Evolutionary conservation across 1,140 invertebrate genomes (phyloP).

Genomic region (Drosophila subpulchrella): DNA sequence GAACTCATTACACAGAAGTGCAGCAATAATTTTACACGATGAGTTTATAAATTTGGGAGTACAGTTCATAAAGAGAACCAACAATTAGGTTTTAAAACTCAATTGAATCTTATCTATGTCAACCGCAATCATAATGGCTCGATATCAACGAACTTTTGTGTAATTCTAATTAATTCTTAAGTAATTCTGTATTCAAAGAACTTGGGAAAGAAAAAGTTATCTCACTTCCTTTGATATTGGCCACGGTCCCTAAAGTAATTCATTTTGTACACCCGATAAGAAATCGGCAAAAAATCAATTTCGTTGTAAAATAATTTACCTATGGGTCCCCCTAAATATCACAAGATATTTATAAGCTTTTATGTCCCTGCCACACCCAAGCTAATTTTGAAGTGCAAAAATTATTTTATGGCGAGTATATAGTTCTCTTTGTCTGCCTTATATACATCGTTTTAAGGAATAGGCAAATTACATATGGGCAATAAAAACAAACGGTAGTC

Average conservation of each 20-base stretch:
- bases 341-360: conserved; percentile 7
- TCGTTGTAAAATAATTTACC: conserved; percentile 30
- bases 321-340: conserved; percentile 7
- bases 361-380: conserved; percentile 29
- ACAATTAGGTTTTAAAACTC: conserved; percentile 12
- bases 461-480: conserved; percentile 49
- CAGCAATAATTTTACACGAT: not conserved
- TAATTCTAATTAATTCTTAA: not conserved
- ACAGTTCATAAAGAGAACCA: conserved; percentile 19
- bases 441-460: not conserved
- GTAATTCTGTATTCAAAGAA: not conserved
- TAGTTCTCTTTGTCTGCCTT: conserved; percentile 3
- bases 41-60: conserved; percentile 32
- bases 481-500: conserved; percentile 45
- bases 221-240: not conserved
- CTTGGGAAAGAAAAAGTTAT: not conserved
- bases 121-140: not conserved
- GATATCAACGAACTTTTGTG: conserved; percentile 3
- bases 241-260: not conserved
- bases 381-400: conserved; percentile 1
- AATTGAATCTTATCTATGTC: conserved; percentile 9
- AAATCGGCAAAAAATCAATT: conserved; percentile 13
- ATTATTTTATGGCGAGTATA: conserved; percentile 11
- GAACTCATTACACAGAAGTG: not conserved
- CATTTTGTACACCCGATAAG: conserved; percentile 12